Percentiles rank a stretch among this genome's conserved stretches.
phyloP scores from a whole-genome alignment of 2,888 invertebrate genomes.

The Drosophila mercatorum region DNA sequence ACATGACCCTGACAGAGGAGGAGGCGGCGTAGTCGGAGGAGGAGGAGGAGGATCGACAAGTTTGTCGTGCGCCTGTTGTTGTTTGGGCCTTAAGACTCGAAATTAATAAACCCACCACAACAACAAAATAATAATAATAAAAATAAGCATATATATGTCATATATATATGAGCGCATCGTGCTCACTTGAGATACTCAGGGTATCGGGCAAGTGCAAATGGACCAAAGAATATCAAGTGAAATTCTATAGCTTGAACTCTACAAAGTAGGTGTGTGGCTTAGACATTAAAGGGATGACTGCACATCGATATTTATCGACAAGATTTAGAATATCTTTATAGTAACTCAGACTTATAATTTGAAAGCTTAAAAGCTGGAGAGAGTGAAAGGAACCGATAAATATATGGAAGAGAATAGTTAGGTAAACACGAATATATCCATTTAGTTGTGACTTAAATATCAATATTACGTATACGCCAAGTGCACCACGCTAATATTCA shows the following conservation, averaged over 20 bases:
- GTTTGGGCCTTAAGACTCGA: conserved; percentile 50
- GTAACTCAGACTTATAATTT: no score
- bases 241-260: neutral
- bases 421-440: no score
- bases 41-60: neutral
- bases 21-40: neutral
- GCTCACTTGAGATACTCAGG: neutral
- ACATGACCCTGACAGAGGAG: conserved; percentile 12
- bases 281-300: no score
- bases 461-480: neutral
- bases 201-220: neutral
- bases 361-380: no score
- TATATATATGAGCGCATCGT: conserved; percentile 2
- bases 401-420: no score
- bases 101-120: conserved; percentile 34
- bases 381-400: no score
- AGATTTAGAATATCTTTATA: no score
- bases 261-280: neutral
- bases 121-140: conserved; percentile 1
- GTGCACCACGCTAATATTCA: no score
- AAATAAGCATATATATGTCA: conserved; percentile 18
- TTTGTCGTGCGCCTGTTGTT: conserved; percentile 1
- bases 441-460: no score
- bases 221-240: neutral
- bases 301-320: no score